phyloP scores from a whole-genome alignment of 1,140 invertebrate genomes.

The Leucophenga varia region DNA sequence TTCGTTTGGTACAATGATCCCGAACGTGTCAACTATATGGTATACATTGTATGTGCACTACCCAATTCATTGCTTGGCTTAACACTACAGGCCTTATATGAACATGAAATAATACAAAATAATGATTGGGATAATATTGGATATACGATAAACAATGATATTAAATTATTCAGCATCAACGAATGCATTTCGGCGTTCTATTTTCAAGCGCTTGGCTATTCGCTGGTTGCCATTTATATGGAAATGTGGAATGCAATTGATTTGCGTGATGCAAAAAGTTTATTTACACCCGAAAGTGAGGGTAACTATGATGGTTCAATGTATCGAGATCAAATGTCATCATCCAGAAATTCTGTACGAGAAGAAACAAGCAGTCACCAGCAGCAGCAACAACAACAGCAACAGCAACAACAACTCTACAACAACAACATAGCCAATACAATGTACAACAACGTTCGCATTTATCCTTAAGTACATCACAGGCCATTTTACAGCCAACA shows the following conservation, averaged over 20 bases:
- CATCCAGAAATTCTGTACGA: too few species aligned
- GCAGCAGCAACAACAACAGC: too few species aligned
- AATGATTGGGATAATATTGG: conserved; percentile 2
- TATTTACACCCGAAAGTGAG: too few species aligned
- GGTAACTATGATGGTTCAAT: too few species aligned
- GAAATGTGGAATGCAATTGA: conserved; percentile 30
- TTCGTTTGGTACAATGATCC: conserved; percentile 26
- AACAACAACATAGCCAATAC: too few species aligned
- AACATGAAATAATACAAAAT: conserved; percentile 23
- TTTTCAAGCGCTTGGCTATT: not conserved
- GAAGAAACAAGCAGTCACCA: too few species aligned
- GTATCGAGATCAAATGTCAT: too few species aligned
- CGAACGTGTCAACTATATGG: not conserved
- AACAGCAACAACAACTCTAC: too few species aligned
- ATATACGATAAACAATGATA: conserved; percentile 2
- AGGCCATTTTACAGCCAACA: too few species aligned
- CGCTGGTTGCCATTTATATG: conserved; percentile 24
- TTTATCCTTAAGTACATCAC: too few species aligned
- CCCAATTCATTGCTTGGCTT: conserved; percentile 26
- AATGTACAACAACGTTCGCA: too few species aligned
- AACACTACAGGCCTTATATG: conserved; percentile 16
- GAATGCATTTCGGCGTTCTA: conserved; percentile 17
- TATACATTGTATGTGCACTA: conserved; percentile 16
- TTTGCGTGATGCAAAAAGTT: not conserved
- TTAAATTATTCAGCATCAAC: conserved; percentile 1